Percentiles rank a stretch among this genome's conserved stretches.
Evolutionary conservation across 2,888 invertebrate species (phyloP).

Genomic region (Scaptomyza cyrtandrae): DNA sequence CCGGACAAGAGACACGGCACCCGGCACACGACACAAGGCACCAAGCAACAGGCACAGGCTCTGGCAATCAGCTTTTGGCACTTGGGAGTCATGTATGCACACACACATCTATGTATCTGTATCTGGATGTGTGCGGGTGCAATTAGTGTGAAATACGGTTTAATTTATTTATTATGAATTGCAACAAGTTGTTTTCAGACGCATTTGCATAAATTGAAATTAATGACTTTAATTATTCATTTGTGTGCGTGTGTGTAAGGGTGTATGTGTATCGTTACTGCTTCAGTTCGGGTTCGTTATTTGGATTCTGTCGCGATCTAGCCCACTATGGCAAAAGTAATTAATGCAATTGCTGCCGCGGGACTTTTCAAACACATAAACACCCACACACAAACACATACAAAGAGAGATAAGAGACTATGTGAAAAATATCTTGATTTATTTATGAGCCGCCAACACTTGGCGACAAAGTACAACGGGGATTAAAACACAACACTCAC

Average conservation of each 20-base stretch:
- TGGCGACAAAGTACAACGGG: conserved; percentile 44
- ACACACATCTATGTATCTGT: conserved; percentile 9
- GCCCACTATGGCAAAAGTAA: conserved; percentile 57
- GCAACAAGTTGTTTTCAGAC: conserved; percentile 81
- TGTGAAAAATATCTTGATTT: conserved; percentile 71
- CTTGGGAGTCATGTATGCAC: conserved; percentile 1
- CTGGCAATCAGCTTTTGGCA: conserved; percentile 1
- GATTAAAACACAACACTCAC: background rate
- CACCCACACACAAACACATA: conserved; percentile 13
- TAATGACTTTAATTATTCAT: conserved; percentile 80
- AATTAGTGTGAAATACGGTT: conserved; percentile 80
- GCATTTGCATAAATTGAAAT: conserved; percentile 81
- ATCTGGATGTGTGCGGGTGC: conserved; percentile 62
- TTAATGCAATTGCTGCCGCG: conserved; percentile 71
- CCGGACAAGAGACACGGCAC: background rate
- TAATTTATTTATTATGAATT: conserved; percentile 81
- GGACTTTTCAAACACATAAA: conserved; percentile 58
- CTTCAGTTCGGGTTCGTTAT: conserved; percentile 7
- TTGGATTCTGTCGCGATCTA: conserved; percentile 12
- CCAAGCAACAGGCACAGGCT: conserved; percentile 1
- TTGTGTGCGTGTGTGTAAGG: conserved; percentile 30
- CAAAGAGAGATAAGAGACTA: conserved; percentile 17
- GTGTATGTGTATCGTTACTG: conserved; percentile 14
- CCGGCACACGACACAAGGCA: background rate
- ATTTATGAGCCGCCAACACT: conserved; percentile 78